These are phyloP conservation scores for Bembecia ichneumoniformis DNA, from an alignment of 2,888 invertebrate genomes.

Conservation along the genomic window DNA sequence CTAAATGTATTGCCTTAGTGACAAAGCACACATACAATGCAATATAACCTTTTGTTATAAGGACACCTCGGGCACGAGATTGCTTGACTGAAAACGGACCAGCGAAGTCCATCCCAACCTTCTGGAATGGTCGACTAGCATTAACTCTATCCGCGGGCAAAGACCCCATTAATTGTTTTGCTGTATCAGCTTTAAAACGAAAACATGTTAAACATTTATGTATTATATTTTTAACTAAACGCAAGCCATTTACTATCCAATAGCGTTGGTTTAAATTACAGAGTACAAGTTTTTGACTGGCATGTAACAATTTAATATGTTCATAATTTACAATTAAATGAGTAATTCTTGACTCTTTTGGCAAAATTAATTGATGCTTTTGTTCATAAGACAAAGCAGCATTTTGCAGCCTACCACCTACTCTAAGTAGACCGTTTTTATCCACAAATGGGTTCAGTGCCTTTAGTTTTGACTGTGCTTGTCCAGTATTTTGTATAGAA, in stretches of 20 bases:
- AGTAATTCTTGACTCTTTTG: too few species aligned
- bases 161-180: conserved; percentile 6
- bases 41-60: background rate
- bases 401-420: too few species aligned
- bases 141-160: conserved; percentile 2
- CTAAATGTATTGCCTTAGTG: too few species aligned
- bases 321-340: too few species aligned
- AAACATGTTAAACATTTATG: conserved; percentile 7
- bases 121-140: conserved; percentile 1
- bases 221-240: conserved; percentile 3
- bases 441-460: too few species aligned
- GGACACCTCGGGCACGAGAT: background rate
- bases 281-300: conserved; percentile 1
- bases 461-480: too few species aligned
- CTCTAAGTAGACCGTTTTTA: too few species aligned
- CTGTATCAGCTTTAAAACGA: conserved; percentile 3
- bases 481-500: too few species aligned
- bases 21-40: conserved; percentile 2
- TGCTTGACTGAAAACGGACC: too few species aligned
- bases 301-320: conserved; percentile 1
- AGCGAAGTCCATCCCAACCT: conserved; percentile 2
- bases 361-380: too few species aligned
- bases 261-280: conserved; percentile 1
- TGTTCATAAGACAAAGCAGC: too few species aligned
- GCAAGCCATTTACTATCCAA: conserved; percentile 5